Percentiles rank a stretch among this genome's conserved stretches.
These are phyloP conservation scores for Omphaloscelis lunosa DNA, from an alignment of 2,888 invertebrate genomes.

Conservation along the genomic window DNA sequence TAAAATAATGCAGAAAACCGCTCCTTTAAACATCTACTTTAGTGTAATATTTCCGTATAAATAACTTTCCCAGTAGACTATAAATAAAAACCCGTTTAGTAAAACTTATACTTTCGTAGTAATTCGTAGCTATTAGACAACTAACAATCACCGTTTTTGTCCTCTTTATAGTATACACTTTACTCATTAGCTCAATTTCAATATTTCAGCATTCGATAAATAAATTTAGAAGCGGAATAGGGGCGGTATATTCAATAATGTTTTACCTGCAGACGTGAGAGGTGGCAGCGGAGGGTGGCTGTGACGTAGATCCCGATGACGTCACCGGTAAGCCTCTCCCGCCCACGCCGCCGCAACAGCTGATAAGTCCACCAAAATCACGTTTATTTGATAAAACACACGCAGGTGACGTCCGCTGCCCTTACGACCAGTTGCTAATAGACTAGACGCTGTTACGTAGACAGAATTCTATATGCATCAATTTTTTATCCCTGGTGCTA, in stretches of 20 bases:
- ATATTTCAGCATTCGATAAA: conserved; percentile 47
- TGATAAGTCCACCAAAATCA: conserved; percentile 74
- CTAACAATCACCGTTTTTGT: background rate
- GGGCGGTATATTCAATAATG: conserved; percentile 54
- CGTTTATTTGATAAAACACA: conserved; percentile 56
- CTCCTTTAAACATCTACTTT: background rate
- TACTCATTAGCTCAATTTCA: conserved; percentile 24
- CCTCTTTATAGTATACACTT: conserved; percentile 13
- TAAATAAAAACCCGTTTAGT: conserved; percentile 15
- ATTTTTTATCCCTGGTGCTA: background rate
- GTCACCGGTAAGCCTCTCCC: conserved; percentile 76
- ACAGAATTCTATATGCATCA: conserved; percentile 17
- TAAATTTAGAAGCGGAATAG: conserved; percentile 54
- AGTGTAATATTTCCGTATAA: background rate
- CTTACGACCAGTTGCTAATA: conserved; percentile 44
- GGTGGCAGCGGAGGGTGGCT: conserved; percentile 71
- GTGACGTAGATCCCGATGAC: conserved; percentile 79
- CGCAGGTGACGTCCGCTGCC: conserved; percentile 56
- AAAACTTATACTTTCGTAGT: conserved; percentile 17
- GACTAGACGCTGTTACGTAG: conserved; percentile 55
- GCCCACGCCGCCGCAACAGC: conserved; percentile 75
- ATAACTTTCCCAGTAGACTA: background rate
- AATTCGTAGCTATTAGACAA: background rate
- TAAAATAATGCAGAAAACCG: background rate
- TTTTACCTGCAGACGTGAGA: conserved; percentile 64